Conservation (phyloP, 1,140 invertebrate genomes). For the Teleogryllus occipitalis region DNA sequence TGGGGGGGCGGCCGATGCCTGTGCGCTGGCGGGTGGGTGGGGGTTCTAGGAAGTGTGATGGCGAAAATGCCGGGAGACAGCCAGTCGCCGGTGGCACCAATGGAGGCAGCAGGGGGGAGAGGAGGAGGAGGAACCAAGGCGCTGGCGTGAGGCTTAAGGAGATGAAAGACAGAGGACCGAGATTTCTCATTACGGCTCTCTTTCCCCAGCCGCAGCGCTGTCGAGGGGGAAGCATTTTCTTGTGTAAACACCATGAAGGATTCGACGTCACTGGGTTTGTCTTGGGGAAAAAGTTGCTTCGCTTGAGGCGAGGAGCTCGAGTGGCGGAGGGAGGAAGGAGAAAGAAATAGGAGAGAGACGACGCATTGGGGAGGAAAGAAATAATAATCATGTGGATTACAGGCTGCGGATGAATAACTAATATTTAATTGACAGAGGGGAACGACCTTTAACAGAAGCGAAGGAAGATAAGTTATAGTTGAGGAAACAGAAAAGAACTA, state of each 20-base stretch:
- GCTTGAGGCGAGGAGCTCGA: background rate
- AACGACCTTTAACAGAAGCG: background rate
- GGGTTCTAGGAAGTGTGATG: too few relatives aligned
- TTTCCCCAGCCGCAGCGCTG: background rate
- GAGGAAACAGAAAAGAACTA: background rate
- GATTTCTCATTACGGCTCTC: background rate
- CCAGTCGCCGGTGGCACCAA: background rate
- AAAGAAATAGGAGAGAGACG: background rate
- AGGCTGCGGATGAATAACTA: background rate
- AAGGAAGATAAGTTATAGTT: background rate
- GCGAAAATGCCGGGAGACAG: too few relatives aligned
- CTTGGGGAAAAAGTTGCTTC: background rate
- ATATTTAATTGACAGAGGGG: background rate
- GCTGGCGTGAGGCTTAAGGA: background rate
- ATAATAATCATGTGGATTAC: background rate
- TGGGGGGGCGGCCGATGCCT: too few relatives aligned
- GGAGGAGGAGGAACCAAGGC: too few relatives aligned
- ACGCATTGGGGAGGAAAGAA: background rate
- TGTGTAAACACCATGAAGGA: slow-evolving; percentile 1
- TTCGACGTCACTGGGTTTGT: background rate
- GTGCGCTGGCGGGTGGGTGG: too few relatives aligned
- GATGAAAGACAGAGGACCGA: background rate
- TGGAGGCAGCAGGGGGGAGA: background rate
- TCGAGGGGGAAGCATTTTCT: background rate
- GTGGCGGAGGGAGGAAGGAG: background rate